Conservation (phyloP, 2,797 vertebrate genomes). For the Lateolabrax maculatus region DNA sequence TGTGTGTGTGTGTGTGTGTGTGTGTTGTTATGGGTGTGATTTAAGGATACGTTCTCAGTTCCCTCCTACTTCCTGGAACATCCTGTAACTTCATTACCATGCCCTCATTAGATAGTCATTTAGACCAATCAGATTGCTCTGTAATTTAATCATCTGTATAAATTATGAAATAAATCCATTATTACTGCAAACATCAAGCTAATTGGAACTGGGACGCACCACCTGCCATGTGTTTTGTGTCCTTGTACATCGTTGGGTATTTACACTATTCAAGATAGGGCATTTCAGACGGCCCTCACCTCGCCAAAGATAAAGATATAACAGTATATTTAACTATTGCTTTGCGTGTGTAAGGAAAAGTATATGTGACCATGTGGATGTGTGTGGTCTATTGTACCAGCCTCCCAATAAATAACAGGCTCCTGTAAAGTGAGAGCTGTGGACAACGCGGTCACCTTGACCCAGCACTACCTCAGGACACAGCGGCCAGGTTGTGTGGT, state of each 20-base stretch:
- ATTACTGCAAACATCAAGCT: conserved; percentile 65
- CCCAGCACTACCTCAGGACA: conserved; percentile 1
- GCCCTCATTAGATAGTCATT: conserved; percentile 83
- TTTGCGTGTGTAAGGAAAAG: not conserved
- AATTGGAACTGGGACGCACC: conserved; percentile 49
- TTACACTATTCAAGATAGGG: no score
- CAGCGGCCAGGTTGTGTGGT: not conserved
- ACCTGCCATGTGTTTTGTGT: conserved; percentile 46
- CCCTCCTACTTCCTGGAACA: conserved; percentile 81
- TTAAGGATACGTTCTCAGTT: conserved; percentile 53
- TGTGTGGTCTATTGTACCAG: conserved; percentile 1
- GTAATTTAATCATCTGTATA: conserved; percentile 81
- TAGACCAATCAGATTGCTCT: conserved; percentile 78
- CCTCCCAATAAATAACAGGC: not conserved
- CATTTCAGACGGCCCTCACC: not conserved
- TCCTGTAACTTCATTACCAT: conserved; percentile 81
- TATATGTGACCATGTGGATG: not conserved
- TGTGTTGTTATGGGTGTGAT: conserved; percentile 28
- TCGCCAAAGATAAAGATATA: not conserved
- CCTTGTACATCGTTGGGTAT: not conserved
- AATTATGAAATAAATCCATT: conserved; percentile 75
- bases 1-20: conserved; percentile 30
- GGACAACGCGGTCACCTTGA: not conserved
- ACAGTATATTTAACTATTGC: not conserved
- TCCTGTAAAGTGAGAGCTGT: conserved; percentile 3